Conservation (phyloP, 2,797 vertebrate genomes). For the Poecilia wingei region DNA sequence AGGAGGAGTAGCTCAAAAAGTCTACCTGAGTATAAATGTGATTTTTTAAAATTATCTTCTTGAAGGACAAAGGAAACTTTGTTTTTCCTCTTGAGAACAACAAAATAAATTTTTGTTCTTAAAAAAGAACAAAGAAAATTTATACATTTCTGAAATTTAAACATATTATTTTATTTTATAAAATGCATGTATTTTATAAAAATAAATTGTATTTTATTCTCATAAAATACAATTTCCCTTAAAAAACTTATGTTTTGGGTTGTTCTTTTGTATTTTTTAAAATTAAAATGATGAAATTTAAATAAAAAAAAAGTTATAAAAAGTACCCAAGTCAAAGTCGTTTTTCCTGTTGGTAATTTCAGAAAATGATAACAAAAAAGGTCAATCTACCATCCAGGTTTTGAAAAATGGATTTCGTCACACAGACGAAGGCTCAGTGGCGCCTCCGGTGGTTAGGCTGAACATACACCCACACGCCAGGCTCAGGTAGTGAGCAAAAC, state of each 20-base stretch:
- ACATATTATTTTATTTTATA: no score
- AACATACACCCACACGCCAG: neutral
- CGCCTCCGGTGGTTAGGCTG: neutral
- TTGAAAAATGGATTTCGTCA: neutral
- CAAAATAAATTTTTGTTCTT: no score
- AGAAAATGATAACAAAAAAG: neutral
- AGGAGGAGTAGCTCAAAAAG: neutral
- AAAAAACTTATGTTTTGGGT: neutral
- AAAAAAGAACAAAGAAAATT: no score
- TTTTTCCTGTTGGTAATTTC: neutral
- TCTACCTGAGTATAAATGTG: neutral
- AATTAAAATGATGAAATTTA: neutral
- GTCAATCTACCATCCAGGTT: neutral
- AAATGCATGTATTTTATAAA: no score
- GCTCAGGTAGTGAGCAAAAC: neutral
- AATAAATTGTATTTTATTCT: no score
- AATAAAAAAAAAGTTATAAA: neutral
- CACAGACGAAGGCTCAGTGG: neutral
- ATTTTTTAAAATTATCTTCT: neutral
- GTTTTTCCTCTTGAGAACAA: no score
- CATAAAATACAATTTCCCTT: neutral
- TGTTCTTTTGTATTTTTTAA: neutral
- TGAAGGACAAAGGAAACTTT: neutral
- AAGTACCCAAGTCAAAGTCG: neutral
- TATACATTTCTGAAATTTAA: no score